Percentiles rank a stretch among this genome's conserved stretches.
These are phyloP conservation scores for Nysson spinosus DNA, from an alignment of 2,888 invertebrate genomes.

Conservation along the genomic window DNA sequence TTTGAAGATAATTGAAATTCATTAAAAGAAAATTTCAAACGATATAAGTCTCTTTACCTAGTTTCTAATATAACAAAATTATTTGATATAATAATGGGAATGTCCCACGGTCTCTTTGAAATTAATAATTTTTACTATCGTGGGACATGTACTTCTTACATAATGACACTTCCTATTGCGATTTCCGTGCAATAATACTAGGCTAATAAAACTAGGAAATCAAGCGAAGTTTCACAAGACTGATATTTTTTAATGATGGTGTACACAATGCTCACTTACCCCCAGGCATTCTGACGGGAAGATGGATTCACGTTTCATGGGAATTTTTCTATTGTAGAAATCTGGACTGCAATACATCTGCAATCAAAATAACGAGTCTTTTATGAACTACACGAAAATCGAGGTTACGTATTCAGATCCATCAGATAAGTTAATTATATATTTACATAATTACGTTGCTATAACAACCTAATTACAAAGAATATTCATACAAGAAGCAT, in stretches of 20 bases:
- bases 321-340: constrained; percentile 1
- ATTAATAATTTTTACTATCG: constrained; percentile 19
- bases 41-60: too few relatives aligned
- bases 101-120: constrained; percentile 6
- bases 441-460: too few relatives aligned
- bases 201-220: constrained; percentile 16
- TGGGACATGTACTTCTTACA: constrained; percentile 19
- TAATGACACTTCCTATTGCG: constrained; percentile 11
- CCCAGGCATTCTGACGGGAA: background rate
- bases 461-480: too few relatives aligned
- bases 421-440: too few relatives aligned
- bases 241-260: background rate
- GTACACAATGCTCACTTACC: background rate
- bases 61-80: too few relatives aligned
- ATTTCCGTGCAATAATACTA: background rate
- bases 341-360: too few relatives aligned
- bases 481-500: too few relatives aligned
- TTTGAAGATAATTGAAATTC: too few relatives aligned
- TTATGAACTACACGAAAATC: too few relatives aligned
- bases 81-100: constrained; percentile 5
- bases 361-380: too few relatives aligned
- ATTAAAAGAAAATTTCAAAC: too few relatives aligned
- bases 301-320: background rate
- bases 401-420: too few relatives aligned
- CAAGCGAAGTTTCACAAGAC: constrained; percentile 1